These are phyloP conservation scores for Caenorhabditis sp. DNA, from an alignment of 2,888 invertebrate genomes.

Conservation along the genomic window DNA sequence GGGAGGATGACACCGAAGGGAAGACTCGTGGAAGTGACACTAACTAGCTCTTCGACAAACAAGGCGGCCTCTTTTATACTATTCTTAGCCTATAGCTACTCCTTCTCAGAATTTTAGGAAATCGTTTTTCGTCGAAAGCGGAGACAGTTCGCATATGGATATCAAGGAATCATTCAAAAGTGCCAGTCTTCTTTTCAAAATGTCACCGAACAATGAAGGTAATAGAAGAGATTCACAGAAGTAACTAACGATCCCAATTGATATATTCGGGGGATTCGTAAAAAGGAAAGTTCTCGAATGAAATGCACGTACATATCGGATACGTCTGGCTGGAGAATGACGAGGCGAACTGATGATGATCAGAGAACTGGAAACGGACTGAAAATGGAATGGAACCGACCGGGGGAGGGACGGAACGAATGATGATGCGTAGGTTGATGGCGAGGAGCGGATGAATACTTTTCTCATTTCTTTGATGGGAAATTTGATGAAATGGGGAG, in stretches of 20 bases:
- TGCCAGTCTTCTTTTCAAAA: background rate
- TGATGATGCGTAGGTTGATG: background rate
- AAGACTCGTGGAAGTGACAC: background rate
- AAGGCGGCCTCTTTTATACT: background rate
- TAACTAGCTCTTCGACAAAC: background rate
- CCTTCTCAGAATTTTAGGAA: background rate
- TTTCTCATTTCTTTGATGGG: conserved; percentile 12
- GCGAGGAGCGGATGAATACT: background rate
- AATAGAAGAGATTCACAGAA: background rate
- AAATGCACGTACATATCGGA: background rate
- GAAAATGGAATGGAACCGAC: background rate
- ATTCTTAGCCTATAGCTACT: no score
- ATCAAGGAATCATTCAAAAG: conserved; percentile 7
- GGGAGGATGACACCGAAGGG: background rate
- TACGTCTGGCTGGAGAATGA: no score
- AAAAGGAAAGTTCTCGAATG: background rate
- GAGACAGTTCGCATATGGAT: no score
- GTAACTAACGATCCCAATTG: background rate
- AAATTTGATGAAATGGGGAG: conserved; percentile 10
- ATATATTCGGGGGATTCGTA: background rate
- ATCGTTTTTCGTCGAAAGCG: no score
- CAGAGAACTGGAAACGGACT: background rate
- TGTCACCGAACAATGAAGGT: conserved; percentile 4
- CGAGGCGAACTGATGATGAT: background rate
- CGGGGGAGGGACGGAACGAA: background rate